Conservation (phyloP, 2,113 vertebrate genomes). For the Uria aalge region DNA sequence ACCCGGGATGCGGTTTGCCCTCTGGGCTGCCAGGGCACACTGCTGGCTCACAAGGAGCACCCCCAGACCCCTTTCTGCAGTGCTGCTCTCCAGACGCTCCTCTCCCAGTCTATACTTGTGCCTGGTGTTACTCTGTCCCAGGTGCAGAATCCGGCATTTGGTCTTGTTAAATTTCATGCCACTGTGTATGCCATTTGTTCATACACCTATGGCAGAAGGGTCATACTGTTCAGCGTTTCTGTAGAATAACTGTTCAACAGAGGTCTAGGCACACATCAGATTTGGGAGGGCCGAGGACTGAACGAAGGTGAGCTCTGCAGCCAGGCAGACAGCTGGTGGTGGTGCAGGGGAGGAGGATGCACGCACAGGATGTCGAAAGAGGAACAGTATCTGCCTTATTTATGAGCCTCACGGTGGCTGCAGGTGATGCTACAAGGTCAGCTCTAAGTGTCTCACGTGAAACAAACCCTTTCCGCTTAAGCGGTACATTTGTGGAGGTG, state of each 20-base stretch:
- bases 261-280: background rate
- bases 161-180: background rate
- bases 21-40: background rate
- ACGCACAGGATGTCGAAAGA: background rate
- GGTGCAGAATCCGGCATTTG: background rate
- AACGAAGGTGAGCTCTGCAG: background rate
- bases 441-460: background rate
- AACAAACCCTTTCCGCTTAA: background rate
- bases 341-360: background rate
- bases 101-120: background rate
- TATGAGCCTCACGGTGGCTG: background rate
- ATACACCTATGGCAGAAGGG: background rate
- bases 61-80: background rate
- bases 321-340: background rate
- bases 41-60: background rate
- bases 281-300: background rate
- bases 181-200: background rate
- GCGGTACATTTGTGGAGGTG: background rate
- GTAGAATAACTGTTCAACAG: background rate
- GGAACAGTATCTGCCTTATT: background rate
- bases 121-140: fast-evolving
- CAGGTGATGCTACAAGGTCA: background rate
- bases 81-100: background rate
- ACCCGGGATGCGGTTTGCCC: background rate
- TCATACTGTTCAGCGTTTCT: background rate